phyloP scores from a whole-genome alignment of 2,888 invertebrate species.

The Geophilus truncorum region DNA sequence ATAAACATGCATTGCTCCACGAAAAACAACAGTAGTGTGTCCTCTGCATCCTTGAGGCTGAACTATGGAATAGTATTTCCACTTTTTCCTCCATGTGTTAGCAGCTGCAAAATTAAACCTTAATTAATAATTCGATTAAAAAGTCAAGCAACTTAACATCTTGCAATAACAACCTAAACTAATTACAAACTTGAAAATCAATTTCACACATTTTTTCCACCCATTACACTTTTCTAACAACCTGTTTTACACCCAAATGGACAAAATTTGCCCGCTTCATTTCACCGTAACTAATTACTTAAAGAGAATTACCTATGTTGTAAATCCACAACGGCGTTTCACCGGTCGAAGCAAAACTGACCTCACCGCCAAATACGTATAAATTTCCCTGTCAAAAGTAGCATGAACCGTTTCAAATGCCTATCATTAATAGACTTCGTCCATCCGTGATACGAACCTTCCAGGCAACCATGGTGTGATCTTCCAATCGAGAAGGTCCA shows the following conservation, averaged over 20 bases:
- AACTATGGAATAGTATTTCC: slow-evolving; percentile 49
- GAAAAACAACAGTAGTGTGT: slow-evolving; percentile 73
- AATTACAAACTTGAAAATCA: not conserved
- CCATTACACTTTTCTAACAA: not conserved
- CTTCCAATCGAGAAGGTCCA: slow-evolving; percentile 72
- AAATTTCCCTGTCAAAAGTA: slow-evolving; percentile 52
- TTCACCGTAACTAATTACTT: not conserved
- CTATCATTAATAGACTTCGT: not conserved
- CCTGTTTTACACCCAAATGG: not conserved
- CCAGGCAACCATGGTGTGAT: slow-evolving; percentile 75
- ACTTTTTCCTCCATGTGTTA: slow-evolving; percentile 60
- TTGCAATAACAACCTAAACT: not conserved
- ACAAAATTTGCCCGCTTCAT: not conserved
- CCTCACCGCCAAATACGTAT: slow-evolving; percentile 82
- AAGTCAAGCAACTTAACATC: not conserved
- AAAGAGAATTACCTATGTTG: slow-evolving; percentile 58
- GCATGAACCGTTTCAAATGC: not conserved
- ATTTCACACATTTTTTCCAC: not conserved
- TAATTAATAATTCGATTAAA: not conserved
- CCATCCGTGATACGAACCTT: slow-evolving; percentile 52
- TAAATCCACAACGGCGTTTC: slow-evolving; percentile 83
- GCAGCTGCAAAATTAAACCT: slow-evolving; percentile 42
- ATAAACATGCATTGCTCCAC: slow-evolving; percentile 73
- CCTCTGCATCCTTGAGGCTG: slow-evolving; percentile 71
- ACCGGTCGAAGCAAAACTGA: slow-evolving; percentile 67